Conservation (phyloP, 2,797 vertebrate species). For the Hozukius guyotensis region DNA sequence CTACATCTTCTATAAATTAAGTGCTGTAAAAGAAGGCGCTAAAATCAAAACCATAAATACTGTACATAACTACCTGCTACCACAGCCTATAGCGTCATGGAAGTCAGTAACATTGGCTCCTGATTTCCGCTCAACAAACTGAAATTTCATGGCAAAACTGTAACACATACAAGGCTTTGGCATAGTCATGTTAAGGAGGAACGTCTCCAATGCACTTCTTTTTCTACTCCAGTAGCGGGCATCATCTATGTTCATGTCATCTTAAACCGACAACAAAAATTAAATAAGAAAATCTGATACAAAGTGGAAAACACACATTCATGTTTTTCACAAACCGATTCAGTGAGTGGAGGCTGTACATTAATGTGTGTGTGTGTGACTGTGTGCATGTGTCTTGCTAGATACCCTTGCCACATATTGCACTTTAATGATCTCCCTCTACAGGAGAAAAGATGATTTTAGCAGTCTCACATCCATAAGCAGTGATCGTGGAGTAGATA, state of each 20-base stretch:
- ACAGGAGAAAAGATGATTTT: constrained; percentile 27
- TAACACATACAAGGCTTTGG: constrained; percentile 62
- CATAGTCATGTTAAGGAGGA: constrained; percentile 55
- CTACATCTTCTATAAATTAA: constrained; percentile 90
- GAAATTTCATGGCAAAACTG: constrained; percentile 39
- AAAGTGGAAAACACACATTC: constrained; percentile 42
- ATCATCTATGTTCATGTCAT: constrained; percentile 37
- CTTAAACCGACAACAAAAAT: constrained; percentile 40
- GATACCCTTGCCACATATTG: constrained; percentile 75
- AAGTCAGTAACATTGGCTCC: constrained; percentile 33
- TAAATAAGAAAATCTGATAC: constrained; percentile 56
- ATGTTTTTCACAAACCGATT: constrained; percentile 31
- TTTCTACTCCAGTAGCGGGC: constrained; percentile 35
- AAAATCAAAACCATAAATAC: constrained; percentile 92
- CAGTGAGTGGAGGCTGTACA: constrained; percentile 30
- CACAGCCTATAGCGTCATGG: constrained; percentile 38
- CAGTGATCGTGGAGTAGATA: background rate
- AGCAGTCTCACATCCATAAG: constrained; percentile 44
- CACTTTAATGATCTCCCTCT: constrained; percentile 64
- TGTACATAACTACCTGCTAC: constrained; percentile 84
- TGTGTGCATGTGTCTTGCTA: constrained; percentile 38
- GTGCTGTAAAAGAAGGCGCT: constrained; percentile 84
- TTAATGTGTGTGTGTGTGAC: constrained; percentile 17
- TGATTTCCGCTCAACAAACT: constrained; percentile 21
- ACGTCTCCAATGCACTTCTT: constrained; percentile 55